Evolutionary conservation across 2,797 vertebrate species (phyloP), one percentile per base, ranked within the genome.

Genomic region (Microctenopoma stevenorrisi): DNA sequence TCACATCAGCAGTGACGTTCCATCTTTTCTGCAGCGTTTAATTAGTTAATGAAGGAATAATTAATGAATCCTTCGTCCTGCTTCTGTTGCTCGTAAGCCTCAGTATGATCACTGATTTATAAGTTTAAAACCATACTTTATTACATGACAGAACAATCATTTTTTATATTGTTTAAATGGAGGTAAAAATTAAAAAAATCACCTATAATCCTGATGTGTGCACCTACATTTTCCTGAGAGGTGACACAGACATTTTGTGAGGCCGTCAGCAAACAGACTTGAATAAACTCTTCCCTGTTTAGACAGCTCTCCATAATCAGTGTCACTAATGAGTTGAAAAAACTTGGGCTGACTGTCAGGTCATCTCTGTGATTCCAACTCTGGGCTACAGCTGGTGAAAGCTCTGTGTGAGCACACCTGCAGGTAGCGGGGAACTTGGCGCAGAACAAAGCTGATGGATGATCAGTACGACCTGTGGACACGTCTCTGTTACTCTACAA

Each of bases 361-460:
- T 56, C 66, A 30, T 56, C 37, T 26, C 43, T 51, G 54, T 53
- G 48, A 44, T 61, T 63, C 22, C 44, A 5, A 50, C 79, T 68
- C 57, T 16, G 60, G 78, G 76, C 64, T 49, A 54, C 68, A 66
- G 68, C 72, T 37, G 76, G 69, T 80, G 74, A 90, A 88, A 88
- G 79, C 72, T 72, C 76, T 83, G 84, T 75, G 46, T 74, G 68
- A 77, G 46, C 58, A 28, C 3, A 78, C 82, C 89, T 78, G 81
- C 75, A 85, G 85, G 81, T 77, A 75, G 73, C 64, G 74, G 58
- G 67, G 81, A 89, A 87, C 76, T 81, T 51, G 65, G 56, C 50
- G 47, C 43, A 46, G 71, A 53, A 51, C 35, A 49, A 7, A 71
- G 51, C 72, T 33, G 54, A 42, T 49, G 42, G 40, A 55, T 58